A percentile compares a stretch with the other conserved stretches of the same genome.
These are phyloP conservation scores for Virgularia gustaviana DNA, from an alignment of 92 coral and sea anemone genomes.

Conservation along the genomic window DNA sequence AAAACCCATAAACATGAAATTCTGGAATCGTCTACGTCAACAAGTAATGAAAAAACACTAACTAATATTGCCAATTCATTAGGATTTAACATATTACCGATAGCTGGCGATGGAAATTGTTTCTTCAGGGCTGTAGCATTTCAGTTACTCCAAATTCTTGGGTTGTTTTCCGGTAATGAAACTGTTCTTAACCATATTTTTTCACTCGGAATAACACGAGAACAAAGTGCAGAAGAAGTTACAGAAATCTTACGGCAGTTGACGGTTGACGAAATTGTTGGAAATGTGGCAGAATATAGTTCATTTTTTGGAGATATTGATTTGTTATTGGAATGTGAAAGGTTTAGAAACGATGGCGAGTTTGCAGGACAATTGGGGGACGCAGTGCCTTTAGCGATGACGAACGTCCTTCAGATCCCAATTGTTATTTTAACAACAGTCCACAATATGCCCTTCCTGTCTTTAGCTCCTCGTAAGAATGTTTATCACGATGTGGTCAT, in stretches of 20 bases:
- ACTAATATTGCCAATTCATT: conserved; percentile 20
- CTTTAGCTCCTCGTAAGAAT: conserved; percentile 24
- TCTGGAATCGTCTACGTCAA: background rate
- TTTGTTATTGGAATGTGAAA: conserved; percentile 12
- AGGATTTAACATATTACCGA: conserved; percentile 25
- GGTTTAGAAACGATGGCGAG: conserved; percentile 13
- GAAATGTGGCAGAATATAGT: conserved; percentile 5
- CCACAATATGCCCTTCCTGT: conserved; percentile 38
- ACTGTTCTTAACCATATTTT: background rate
- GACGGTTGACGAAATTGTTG: conserved; percentile 13
- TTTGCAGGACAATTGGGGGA: conserved; percentile 30
- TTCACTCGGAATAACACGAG: conserved; percentile 5
- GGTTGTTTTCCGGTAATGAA: background rate
- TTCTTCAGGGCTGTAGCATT: conserved; percentile 39
- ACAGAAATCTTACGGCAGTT: conserved; percentile 14
- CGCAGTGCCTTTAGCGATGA: conserved; percentile 39
- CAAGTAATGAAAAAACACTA: background rate
- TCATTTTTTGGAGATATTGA: conserved; percentile 22
- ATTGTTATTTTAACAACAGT: conserved; percentile 38
- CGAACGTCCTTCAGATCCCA: conserved; percentile 44
- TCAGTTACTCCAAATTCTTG: conserved; percentile 19
- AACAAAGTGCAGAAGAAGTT: conserved; percentile 3
- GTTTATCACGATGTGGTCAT: conserved; percentile 1
- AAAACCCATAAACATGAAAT: background rate
- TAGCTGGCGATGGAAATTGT: conserved; percentile 39